phyloP scores from a whole-genome alignment of 2,797 vertebrate species.

The Rhynchotus rufescens region DNA sequence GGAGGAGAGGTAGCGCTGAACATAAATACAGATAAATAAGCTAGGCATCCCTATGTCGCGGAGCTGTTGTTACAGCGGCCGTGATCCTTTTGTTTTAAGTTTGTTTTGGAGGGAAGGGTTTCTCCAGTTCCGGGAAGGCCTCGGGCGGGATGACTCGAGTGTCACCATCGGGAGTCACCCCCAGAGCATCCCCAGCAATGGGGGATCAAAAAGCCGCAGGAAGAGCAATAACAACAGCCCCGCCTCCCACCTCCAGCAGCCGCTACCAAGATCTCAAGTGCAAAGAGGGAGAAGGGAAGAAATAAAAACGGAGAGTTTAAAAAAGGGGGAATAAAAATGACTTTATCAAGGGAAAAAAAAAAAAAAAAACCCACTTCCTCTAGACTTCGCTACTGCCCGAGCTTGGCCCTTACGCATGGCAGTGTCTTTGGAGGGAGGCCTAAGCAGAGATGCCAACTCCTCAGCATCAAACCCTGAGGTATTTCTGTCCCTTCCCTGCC shows the following conservation, averaged over 20 bases:
- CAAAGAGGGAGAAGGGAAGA: neutral
- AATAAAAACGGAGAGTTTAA: neutral
- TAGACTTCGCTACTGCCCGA: neutral
- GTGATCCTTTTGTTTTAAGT: neutral
- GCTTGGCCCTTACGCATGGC: neutral
- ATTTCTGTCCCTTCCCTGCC: neutral
- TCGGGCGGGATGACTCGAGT: no score
- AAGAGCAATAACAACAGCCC: neutral
- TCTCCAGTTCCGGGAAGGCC: neutral
- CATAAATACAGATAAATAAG: no score
- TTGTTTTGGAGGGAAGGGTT: neutral
- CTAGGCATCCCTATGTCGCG: neutral
- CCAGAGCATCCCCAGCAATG: neutral
- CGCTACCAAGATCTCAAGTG: neutral
- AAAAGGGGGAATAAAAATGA: rapidly evolving
- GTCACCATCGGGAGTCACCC: no score
- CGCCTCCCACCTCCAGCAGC: no score
- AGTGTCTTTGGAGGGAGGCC: neutral
- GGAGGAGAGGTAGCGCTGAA: neutral
- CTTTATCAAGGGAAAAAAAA: neutral
- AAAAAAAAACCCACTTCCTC: neutral
- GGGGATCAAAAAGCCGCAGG: neutral
- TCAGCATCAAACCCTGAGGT: neutral
- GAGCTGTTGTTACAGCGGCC: neutral
- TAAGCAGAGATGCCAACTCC: neutral